These are phyloP conservation scores for Noctua comes DNA, from an alignment of 2,888 invertebrate genomes.

Conservation along the genomic window DNA sequence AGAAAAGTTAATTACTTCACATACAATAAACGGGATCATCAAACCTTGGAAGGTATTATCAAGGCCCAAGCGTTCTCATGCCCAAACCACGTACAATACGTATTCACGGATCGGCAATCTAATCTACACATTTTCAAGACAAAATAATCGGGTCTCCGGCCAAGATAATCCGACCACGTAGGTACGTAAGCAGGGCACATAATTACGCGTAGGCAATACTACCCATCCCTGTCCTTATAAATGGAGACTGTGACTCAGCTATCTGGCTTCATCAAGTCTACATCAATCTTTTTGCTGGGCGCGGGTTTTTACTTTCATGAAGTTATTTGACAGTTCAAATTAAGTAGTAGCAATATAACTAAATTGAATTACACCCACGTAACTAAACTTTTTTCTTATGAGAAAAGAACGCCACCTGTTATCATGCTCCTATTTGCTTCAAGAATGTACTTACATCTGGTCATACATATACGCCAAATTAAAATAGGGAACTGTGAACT, in stretches of 20 bases:
- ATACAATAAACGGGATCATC: constrained; percentile 9
- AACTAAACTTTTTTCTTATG: neutral
- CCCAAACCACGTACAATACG: constrained; percentile 38
- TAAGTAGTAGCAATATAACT: constrained; percentile 15
- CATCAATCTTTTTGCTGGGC: constrained; percentile 67
- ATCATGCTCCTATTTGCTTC: neutral
- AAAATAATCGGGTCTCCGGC: constrained; percentile 62
- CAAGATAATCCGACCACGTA: constrained; percentile 59
- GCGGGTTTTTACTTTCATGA: constrained; percentile 49
- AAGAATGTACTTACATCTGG: neutral
- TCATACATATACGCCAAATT: neutral
- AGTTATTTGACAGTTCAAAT: constrained; percentile 43
- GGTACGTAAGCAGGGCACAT: constrained; percentile 62
- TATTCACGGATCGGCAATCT: constrained; percentile 54
- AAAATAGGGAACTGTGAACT: neutral
- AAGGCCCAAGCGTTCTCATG: constrained; percentile 1
- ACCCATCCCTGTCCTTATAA: constrained; percentile 67
- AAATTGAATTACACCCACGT: neutral
- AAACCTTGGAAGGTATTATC: constrained; percentile 28
- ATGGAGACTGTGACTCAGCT: constrained; percentile 68
- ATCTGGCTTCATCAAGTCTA: constrained; percentile 66
- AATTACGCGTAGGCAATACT: constrained; percentile 65
- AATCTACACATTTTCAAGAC: constrained; percentile 63
- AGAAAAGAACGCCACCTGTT: neutral
- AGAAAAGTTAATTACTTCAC: neutral